phyloP scores from a whole-genome alignment of 2,797 vertebrate genomes.

The Paramormyrops hopkinsi region DNA sequence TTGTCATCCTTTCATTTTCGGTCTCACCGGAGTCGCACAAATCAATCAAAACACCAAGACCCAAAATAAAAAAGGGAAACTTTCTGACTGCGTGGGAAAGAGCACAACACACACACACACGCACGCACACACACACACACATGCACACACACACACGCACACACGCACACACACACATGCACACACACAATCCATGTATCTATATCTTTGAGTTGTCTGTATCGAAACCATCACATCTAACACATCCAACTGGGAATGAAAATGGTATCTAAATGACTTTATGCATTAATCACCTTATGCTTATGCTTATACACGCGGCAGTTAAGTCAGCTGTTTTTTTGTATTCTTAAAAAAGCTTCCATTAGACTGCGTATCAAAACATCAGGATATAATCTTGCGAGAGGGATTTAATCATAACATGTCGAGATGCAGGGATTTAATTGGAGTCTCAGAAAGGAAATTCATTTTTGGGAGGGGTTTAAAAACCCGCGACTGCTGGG shows the following conservation, averaged over 20 bases:
- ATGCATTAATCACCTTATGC: not conserved
- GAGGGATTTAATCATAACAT: not conserved
- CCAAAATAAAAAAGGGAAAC: not conserved
- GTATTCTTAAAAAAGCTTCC: not conserved
- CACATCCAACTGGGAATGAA: not conserved
- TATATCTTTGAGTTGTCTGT: not conserved
- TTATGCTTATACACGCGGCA: not conserved
- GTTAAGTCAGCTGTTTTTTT: not conserved
- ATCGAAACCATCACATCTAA: not conserved
- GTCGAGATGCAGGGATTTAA: not conserved
- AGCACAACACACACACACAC: not conserved
- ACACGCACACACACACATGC: not conserved
- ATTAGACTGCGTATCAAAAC: not conserved
- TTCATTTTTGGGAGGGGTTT: not conserved
- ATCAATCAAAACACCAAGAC: not conserved
- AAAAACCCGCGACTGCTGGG: not conserved
- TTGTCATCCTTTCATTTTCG: conserved; percentile 3
- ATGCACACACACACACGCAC: not conserved
- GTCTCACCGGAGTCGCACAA: not conserved
- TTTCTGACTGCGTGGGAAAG: not conserved
- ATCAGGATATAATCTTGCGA: not conserved
- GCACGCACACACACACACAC: not conserved
- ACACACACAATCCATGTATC: not conserved
- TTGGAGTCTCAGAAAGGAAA: not conserved
- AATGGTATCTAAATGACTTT: not conserved